Evolutionary conservation across 2,113 vertebrate species (phyloP).

Genomic region (Laticauda laticaudata): DNA sequence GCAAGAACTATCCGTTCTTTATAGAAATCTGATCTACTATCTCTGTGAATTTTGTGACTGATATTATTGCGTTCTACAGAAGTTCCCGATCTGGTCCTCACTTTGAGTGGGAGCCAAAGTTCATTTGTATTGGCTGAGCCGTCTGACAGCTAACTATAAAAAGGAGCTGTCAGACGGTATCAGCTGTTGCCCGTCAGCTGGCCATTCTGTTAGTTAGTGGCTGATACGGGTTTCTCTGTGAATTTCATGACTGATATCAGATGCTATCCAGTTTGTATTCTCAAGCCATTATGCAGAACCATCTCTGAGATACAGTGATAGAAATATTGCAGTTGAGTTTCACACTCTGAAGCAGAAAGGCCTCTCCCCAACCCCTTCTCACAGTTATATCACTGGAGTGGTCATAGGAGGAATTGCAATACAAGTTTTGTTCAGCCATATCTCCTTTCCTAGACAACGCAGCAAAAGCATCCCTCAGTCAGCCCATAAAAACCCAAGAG

Average conservation of each 20-base stretch:
- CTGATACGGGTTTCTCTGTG: not conserved
- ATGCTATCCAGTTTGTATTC: not conserved
- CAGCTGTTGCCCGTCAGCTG: too few relatives aligned
- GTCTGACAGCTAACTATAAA: too few relatives aligned
- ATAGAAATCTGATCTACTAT: not conserved
- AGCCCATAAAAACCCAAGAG: not conserved
- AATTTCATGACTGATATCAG: not conserved
- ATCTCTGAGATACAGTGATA: not conserved
- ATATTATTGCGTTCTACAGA: too few relatives aligned
- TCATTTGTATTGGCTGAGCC: too few relatives aligned
- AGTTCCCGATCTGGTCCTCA: too few relatives aligned
- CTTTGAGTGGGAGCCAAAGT: too few relatives aligned
- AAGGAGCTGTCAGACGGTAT: too few relatives aligned
- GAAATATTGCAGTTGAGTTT: not conserved
- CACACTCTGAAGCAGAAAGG: not conserved
- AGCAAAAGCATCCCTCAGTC: not conserved
- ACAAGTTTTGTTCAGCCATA: not conserved
- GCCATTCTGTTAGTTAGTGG: too few relatives aligned
- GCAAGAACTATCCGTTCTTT: not conserved
- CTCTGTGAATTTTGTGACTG: not conserved
- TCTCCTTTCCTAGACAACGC: not conserved
- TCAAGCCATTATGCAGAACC: not conserved
- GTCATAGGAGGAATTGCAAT: too few relatives aligned
- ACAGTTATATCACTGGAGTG: not conserved
- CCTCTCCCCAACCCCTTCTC: too few relatives aligned